Conservation (phyloP, 2,113 vertebrate species). For the Austrofundulus limnaeus region DNA sequence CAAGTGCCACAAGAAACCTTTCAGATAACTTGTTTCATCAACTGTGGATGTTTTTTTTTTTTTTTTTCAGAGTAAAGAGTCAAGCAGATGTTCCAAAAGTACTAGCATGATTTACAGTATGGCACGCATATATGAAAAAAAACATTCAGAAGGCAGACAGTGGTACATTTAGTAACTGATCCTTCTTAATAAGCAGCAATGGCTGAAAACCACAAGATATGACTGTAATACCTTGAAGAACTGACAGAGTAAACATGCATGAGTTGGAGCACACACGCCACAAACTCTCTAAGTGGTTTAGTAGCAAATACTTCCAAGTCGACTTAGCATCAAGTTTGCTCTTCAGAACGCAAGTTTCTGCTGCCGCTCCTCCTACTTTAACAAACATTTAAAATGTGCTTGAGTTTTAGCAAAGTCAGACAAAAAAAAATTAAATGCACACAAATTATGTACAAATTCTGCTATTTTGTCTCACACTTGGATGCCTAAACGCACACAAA, state of each 20-base stretch:
- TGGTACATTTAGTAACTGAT: slow-evolving; percentile 86
- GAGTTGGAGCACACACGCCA: slow-evolving; percentile 28
- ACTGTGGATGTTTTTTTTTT: neutral
- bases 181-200: slow-evolving; percentile 83
- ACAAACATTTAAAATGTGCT: slow-evolving; percentile 50
- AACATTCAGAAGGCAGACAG: slow-evolving; percentile 34
- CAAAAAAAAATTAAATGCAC: slow-evolving; percentile 9
- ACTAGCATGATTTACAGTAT: neutral
- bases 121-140: neutral
- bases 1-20: too few species aligned
- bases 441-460: slow-evolving; percentile 1
- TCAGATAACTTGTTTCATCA: too few species aligned
- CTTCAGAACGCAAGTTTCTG: slow-evolving; percentile 49
- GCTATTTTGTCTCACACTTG: neutral
- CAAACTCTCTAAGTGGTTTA: slow-evolving; percentile 47
- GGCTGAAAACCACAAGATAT: slow-evolving; percentile 76
- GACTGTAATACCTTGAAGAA: slow-evolving; percentile 74
- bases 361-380: slow-evolving; percentile 55
- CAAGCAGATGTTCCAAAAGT: neutral
- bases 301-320: slow-evolving; percentile 46
- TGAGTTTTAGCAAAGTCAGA: slow-evolving; percentile 24
- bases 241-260: slow-evolving; percentile 65
- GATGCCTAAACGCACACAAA: too few species aligned
- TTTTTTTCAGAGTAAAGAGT: neutral
- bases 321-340: slow-evolving; percentile 60